These are phyloP conservation scores for Syrista parreyssii DNA, from an alignment of 2,888 invertebrate species.

Conservation along the genomic window DNA sequence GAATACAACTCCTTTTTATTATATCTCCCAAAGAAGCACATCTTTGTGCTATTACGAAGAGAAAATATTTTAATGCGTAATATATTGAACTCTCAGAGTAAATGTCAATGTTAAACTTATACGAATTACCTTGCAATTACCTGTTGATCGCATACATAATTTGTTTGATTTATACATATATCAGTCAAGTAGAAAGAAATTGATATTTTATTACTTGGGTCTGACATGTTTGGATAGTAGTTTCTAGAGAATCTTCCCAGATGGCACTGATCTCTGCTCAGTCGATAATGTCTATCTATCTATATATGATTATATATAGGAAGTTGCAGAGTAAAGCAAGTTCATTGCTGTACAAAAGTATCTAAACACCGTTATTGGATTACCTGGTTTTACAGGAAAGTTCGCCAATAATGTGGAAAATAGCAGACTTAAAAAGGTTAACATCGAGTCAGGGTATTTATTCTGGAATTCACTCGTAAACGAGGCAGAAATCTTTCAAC, in stretches of 20 bases:
- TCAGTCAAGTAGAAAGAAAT: neutral
- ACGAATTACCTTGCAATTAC: neutral
- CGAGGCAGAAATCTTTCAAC: neutral
- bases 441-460: neutral
- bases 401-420: neutral
- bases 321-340: neutral
- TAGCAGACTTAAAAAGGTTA: neutral
- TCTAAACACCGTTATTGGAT: neutral
- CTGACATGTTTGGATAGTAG: neutral
- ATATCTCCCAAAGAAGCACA: neutral
- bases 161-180: neutral
- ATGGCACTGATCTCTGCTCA: neutral
- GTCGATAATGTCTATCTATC: neutral
- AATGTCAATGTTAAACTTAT: neutral
- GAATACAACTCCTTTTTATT: neutral
- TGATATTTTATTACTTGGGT: neutral
- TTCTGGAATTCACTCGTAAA: neutral
- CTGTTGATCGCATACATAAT: neutral
- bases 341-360: neutral
- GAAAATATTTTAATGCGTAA: neutral
- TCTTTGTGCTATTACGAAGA: no score
- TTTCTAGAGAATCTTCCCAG: neutral
- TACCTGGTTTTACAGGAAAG: neutral
- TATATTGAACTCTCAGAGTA: neutral
- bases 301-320: neutral